Percentiles rank a stretch among this genome's conserved stretches.
These are phyloP conservation scores for Drosophila mulleri DNA, from an alignment of 2,888 invertebrate species.

Conservation along the genomic window DNA sequence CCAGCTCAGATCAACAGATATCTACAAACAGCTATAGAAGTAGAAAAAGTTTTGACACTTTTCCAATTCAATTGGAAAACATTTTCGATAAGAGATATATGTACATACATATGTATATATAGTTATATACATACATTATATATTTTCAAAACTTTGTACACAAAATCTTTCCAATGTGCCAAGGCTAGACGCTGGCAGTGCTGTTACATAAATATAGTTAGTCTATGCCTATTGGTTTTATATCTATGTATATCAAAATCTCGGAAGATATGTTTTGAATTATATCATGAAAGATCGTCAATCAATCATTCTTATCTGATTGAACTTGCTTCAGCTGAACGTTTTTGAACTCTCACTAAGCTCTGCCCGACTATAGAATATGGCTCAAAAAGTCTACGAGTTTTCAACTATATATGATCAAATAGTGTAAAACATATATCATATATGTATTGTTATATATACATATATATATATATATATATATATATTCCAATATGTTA, in stretches of 20 bases:
- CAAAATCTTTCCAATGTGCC: no score
- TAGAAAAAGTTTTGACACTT: neutral
- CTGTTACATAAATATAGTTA: neutral
- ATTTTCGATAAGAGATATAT: neutral
- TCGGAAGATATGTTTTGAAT: conserved; percentile 10
- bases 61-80: neutral
- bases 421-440: neutral
- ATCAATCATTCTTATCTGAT: neutral
- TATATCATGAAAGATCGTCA: neutral
- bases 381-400: neutral
- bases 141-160: neutral
- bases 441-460: no score
- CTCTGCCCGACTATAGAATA: neutral
- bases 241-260: neutral
- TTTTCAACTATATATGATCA: no score
- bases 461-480: no score
- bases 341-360: neutral
- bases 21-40: neutral
- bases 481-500: no score
- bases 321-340: neutral
- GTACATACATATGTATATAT: neutral
- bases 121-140: no score
- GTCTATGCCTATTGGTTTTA: neutral
- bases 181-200: neutral
- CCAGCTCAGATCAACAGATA: neutral